A percentile compares a stretch with the other conserved stretches of the same genome.
These are phyloP conservation scores for Scolanthus callimorphus DNA, from an alignment of 92 coral and sea anemone genomes.

Conservation along the genomic window DNA sequence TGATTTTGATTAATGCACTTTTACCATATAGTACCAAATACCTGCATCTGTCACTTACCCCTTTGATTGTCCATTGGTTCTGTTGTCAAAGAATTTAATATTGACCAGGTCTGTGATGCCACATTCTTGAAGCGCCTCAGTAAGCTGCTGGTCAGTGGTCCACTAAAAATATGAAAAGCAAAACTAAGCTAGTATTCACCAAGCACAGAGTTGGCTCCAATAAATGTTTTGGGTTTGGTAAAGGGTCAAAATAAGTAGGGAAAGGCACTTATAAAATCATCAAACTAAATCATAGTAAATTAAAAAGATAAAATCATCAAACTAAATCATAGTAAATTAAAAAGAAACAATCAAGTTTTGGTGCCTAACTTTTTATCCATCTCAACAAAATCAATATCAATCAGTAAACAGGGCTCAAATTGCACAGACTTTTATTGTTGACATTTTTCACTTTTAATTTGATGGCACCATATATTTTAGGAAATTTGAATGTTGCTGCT, in stretches of 20 bases:
- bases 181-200: not conserved
- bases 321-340: not conserved
- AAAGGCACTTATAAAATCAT: not conserved
- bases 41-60: slow-evolving; percentile 91
- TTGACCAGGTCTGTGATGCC: slow-evolving; percentile 97
- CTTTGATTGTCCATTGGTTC: slow-evolving; percentile 98
- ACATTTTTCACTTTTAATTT: no score
- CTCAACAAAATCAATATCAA: no score
- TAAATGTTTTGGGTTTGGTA: not conserved
- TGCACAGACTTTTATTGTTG: no score
- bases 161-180: slow-evolving; percentile 51
- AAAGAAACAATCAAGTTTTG: no score
- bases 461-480: no score
- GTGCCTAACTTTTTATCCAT: no score
- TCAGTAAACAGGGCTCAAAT: no score
- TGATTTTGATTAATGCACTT: no score
- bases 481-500: no score
- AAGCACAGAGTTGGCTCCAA: not conserved
- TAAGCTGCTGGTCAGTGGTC: slow-evolving; percentile 91
- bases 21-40: no score
- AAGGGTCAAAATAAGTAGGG: not conserved
- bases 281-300: not conserved
- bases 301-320: not conserved
- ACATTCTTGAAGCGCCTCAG: slow-evolving; percentile 94
- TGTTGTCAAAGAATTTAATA: slow-evolving; percentile 96